Evolutionary conservation across 2,113 vertebrate genomes (phyloP).

Genomic region (Turdus rufiventris): DNA sequence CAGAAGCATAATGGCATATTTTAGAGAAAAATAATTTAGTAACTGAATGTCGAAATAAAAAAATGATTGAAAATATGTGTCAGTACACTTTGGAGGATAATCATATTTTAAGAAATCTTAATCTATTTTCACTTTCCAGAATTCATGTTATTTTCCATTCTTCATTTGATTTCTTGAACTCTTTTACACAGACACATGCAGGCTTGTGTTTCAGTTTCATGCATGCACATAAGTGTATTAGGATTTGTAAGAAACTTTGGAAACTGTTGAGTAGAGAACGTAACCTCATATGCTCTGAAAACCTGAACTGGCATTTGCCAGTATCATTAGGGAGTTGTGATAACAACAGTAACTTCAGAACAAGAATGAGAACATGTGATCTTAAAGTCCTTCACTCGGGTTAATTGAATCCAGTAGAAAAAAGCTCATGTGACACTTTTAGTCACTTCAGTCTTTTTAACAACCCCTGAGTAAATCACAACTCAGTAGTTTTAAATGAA

Average conservation of each 20-base stretch:
- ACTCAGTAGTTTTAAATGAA: not conserved
- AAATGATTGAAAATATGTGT: not conserved
- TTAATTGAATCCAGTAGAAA: not conserved
- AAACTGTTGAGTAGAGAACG: not conserved
- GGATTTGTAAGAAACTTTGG: not conserved
- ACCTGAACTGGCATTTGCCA: not conserved
- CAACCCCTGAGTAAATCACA: not conserved
- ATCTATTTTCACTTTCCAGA: not conserved
- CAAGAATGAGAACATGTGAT: not conserved
- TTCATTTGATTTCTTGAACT: not conserved
- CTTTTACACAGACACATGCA: not conserved
- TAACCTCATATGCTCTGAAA: not conserved
- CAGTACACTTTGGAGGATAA: not conserved
- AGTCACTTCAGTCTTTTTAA: not conserved
- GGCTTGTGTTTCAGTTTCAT: not conserved
- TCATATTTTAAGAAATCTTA: not conserved
- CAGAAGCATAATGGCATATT: not conserved
- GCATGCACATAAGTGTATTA: not conserved
- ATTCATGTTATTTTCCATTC: not conserved
- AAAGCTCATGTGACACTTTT: not conserved
- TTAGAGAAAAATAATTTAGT: not conserved
- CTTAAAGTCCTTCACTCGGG: not conserved
- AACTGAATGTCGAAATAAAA: not conserved
- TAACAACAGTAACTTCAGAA: constrained; percentile 8
- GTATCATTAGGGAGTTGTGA: not conserved